phyloP scores from a whole-genome alignment of 2,888 invertebrate genomes.

The Achlya flavicornis region DNA sequence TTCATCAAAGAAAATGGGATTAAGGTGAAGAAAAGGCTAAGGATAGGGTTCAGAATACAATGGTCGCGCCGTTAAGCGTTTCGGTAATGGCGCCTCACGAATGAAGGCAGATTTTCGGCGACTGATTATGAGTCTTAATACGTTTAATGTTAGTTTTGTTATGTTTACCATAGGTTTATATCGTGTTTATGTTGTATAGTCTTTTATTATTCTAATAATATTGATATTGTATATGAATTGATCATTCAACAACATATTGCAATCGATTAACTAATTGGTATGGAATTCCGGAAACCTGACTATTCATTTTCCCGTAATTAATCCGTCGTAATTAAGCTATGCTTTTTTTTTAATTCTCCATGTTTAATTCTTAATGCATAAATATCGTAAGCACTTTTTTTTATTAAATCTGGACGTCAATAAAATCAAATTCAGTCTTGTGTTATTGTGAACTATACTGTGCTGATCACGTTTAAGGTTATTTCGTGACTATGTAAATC shows the following conservation, averaged over 20 bases:
- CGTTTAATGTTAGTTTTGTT: slow-evolving; percentile 51
- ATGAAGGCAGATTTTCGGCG: slow-evolving; percentile 69
- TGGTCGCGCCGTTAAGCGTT: slow-evolving; percentile 61
- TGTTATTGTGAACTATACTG: too few relatives aligned
- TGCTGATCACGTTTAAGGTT: too few relatives aligned
- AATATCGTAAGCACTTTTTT: too few relatives aligned
- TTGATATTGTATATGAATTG: not conserved
- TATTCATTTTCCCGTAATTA: too few relatives aligned
- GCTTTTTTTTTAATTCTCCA: too few relatives aligned
- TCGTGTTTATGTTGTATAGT: slow-evolving; percentile 34
- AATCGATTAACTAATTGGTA: not conserved
- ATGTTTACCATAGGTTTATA: slow-evolving; percentile 47
- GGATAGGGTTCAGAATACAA: slow-evolving; percentile 42
- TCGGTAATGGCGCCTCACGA: slow-evolving; percentile 58
- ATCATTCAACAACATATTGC: too few relatives aligned
- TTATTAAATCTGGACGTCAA: too few relatives aligned
- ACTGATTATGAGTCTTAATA: slow-evolving; percentile 65
- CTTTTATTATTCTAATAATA: slow-evolving; percentile 20
- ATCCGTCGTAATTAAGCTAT: too few relatives aligned
- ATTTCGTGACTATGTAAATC: too few relatives aligned
- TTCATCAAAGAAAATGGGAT: slow-evolving; percentile 24
- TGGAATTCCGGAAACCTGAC: not conserved
- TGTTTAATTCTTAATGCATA: too few relatives aligned
- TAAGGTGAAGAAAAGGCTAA: slow-evolving; percentile 33
- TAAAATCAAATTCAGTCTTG: too few relatives aligned